Base-by-base conservation (phyloP, 64 coral and sea anemone genomes). In the Porites australiensis region DNA sequence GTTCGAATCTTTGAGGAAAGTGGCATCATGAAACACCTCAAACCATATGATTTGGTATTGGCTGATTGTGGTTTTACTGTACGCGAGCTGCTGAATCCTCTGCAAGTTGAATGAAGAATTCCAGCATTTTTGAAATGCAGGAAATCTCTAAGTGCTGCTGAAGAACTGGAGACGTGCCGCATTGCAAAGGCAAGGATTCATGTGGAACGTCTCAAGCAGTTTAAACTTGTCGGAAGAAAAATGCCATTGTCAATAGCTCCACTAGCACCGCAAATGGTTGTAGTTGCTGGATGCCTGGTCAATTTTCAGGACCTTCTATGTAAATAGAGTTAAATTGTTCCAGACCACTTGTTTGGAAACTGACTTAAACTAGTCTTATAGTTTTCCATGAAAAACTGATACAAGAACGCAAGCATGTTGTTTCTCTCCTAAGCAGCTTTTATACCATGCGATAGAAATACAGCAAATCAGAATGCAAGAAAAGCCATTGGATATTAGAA, bases 151-250 rank as follows among this genome's bases (percentile, higher is more conserved):
- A 68, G 27, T 77, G 82, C 45, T 48, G 81, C 79, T 18, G 82
- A 85, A 75, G 79, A 92, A 21, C 82, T 92, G 37, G 52, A 72
- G 12, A 89, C 72, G n/a, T 13, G 63, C 18, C 75, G 44, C 7
- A 89, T 89, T 47, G 54, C 84, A 0, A 87, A 87, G 16, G 84
- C 68, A 53, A 87, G 84, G 54, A 57, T 88, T n/a, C 86, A 88
- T 59, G 70, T 88, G 44, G 86, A 88, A 58, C 13, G 88, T 5
- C 59, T 89, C 8, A 79, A 89, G 51, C 13, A 79, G 27, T 79
- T 89, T 27, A 89, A 79, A 58, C 57, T 89, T 50, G 16, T 89
- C 14, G 88, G 57, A 49, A 79, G 64, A 65, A 89, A 45, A 67
- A 78, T 89, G 3, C 88, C 88, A 3, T 76, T 89, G 60, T 78